Conservation (phyloP, 2,797 vertebrate genomes). For the Trematomus bernacchii region DNA sequence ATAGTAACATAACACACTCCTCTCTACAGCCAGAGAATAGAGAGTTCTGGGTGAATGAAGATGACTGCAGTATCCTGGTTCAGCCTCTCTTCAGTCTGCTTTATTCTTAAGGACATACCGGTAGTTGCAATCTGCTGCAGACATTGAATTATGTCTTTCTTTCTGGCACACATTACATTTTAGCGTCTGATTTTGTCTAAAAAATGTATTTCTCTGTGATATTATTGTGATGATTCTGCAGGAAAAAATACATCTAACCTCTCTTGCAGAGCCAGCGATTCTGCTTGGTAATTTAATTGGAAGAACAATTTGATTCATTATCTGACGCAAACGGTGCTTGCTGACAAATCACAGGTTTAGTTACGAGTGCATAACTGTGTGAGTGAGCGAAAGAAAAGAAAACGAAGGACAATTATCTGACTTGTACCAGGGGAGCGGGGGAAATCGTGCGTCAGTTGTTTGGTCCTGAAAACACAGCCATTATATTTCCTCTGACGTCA, state of each 20-base stretch:
- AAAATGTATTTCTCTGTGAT: too few relatives aligned
- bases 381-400: neutral
- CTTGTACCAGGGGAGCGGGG: neutral
- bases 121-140: neutral
- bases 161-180: neutral
- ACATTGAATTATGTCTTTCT: neutral
- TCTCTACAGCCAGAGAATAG: too few relatives aligned
- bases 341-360: neutral
- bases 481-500: neutral
- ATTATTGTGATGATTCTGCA: neutral
- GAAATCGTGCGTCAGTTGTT: neutral
- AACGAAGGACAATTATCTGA: neutral
- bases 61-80: neutral
- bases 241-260: neutral
- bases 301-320: neutral
- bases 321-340: neutral
- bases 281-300: constrained; percentile 1
- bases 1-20: too few relatives aligned
- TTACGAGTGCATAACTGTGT: neutral
- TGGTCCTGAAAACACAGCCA: neutral
- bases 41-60: neutral
- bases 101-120: neutral
- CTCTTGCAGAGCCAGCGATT: constrained; percentile 2
- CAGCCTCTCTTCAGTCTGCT: neutral
- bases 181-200: neutral